phyloP scores from a whole-genome alignment of 1,140 invertebrate genomes.

The Pseudachorutes palmiensis region DNA sequence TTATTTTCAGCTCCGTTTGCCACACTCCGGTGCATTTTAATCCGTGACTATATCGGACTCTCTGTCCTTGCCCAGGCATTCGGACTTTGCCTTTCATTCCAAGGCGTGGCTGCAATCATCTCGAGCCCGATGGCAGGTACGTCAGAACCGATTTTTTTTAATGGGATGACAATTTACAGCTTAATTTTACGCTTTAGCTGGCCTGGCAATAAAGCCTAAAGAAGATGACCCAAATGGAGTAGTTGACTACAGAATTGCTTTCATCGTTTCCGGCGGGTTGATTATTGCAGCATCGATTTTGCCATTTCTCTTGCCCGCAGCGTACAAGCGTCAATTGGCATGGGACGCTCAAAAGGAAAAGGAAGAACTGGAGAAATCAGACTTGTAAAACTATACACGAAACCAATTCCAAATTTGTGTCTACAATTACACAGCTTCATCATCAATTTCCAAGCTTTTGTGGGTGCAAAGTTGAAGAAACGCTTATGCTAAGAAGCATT shows the following conservation, averaged over 20 bases:
- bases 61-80: not conserved
- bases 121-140: conserved; percentile 3
- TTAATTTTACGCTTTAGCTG: too few relatives aligned
- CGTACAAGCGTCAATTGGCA: not conserved
- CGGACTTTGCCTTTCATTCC: not conserved
- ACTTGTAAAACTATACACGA: not conserved
- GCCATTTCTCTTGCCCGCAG: not conserved
- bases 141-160: not conserved
- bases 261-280: conserved; percentile 1
- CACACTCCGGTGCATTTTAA: not conserved
- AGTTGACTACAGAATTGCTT: not conserved
- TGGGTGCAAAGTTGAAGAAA: too few relatives aligned
- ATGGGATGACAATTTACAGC: too few relatives aligned
- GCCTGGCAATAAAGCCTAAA: not conserved
- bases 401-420: too few relatives aligned
- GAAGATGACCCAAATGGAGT: not conserved
- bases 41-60: not conserved
- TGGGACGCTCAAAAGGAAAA: not conserved
- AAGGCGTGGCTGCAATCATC: not conserved
- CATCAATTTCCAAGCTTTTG: too few relatives aligned
- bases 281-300: not conserved
- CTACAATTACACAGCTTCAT: too few relatives aligned
- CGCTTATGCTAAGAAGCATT: not conserved
- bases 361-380: too few relatives aligned
- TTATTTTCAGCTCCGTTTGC: not conserved